These are phyloP conservation scores for Nasua narica DNA, from an alignment of 2,797 vertebrate genomes.

Conservation along the genomic window DNA sequence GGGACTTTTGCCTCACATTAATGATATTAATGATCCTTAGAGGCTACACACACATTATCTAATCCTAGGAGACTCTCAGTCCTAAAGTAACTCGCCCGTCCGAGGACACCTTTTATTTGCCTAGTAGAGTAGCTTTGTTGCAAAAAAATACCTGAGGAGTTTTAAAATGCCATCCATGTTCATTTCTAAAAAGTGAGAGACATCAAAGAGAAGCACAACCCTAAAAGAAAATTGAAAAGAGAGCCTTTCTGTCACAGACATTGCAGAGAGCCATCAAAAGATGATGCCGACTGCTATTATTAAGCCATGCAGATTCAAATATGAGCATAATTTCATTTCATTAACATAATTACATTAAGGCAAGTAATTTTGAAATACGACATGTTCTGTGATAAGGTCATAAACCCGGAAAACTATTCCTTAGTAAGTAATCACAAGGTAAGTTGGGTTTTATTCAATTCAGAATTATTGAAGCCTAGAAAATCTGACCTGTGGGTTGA, in stretches of 20 bases:
- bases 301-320: slow-evolving; percentile 59
- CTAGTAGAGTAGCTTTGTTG: background rate
- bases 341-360: slow-evolving; percentile 49
- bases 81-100: slow-evolving; percentile 44
- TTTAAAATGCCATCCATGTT: slow-evolving; percentile 35
- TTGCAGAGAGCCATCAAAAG: slow-evolving; percentile 52
- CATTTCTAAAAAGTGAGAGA: background rate
- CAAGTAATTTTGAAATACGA: slow-evolving; percentile 48
- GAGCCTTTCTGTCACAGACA: slow-evolving; percentile 58
- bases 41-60: background rate
- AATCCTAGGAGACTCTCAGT: slow-evolving; percentile 30
- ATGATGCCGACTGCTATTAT: slow-evolving; percentile 60
- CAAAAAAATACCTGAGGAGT: background rate
- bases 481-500: background rate
- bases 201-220: background rate
- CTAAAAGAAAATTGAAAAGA: slow-evolving; percentile 53
- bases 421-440: background rate
- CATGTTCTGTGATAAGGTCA: slow-evolving; percentile 48
- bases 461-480: background rate
- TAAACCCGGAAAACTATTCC: slow-evolving; percentile 25
- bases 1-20: slow-evolving; percentile 38
- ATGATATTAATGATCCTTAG: slow-evolving; percentile 52
- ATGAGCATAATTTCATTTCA: slow-evolving; percentile 24
- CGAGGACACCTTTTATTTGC: background rate
- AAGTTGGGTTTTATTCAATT: slow-evolving; percentile 31